A percentile compares a stretch with the other conserved stretches of the same genome.
These are phyloP conservation scores for Trichogramma evanescens DNA, from an alignment of 2,888 invertebrate species.

Conservation along the genomic window DNA sequence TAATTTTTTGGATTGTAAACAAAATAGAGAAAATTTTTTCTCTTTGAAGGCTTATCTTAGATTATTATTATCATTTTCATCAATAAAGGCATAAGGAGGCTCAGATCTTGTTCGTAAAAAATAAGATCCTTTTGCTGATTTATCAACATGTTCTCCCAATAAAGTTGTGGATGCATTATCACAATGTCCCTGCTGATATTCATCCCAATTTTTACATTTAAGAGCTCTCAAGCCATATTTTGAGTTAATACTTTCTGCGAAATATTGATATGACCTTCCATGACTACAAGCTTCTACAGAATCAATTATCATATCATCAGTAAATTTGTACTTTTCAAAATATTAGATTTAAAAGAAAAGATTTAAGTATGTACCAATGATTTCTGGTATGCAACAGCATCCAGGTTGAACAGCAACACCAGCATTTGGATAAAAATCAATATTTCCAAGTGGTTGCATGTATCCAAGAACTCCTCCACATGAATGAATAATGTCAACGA, in stretches of 20 bases:
- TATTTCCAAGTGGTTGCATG: conserved; percentile 40
- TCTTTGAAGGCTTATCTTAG: background rate
- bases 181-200: conserved; percentile 36
- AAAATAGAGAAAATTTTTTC: conserved; percentile 2
- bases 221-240: conserved; percentile 39
- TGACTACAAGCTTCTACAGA: conserved; percentile 50
- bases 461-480: conserved; percentile 46
- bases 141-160: conserved; percentile 41
- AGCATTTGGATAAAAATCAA: conserved; percentile 47
- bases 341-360: background rate
- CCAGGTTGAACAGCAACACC: conserved; percentile 46
- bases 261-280: conserved; percentile 47
- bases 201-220: conserved; percentile 43
- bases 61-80: background rate
- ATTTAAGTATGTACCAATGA: conserved; percentile 32
- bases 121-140: conserved; percentile 35
- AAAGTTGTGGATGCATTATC: conserved; percentile 24
- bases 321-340: background rate
- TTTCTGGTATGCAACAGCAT: conserved; percentile 42
- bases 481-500: conserved; percentile 47
- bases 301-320: background rate
- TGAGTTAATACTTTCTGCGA: conserved; percentile 48
- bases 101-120: conserved; percentile 39
- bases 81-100: conserved; percentile 33
- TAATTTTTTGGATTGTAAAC: conserved; percentile 13